Evolutionary conservation across 2,797 vertebrate species (phyloP).

Genomic region (Paratrypauchen microcephalus): DNA sequence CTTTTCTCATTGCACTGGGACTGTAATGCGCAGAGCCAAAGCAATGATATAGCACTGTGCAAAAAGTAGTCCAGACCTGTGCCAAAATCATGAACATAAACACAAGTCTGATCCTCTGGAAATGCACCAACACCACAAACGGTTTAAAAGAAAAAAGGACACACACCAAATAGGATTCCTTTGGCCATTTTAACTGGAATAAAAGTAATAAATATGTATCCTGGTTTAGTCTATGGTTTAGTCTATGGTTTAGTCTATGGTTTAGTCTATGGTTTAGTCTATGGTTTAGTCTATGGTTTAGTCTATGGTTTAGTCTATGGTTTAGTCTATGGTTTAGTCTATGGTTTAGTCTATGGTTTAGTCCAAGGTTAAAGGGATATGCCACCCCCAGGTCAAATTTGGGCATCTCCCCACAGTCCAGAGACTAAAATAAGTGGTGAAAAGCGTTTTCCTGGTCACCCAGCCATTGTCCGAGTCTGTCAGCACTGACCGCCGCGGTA

Average conservation of each 20-base stretch:
- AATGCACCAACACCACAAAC: conserved; percentile 19
- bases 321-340: no score
- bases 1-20: conserved; percentile 24
- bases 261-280: background rate
- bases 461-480: no score
- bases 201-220: no score
- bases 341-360: no score
- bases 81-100: conserved; percentile 39
- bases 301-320: background rate
- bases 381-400: no score
- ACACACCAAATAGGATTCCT: background rate
- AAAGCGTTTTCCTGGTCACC: no score
- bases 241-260: background rate
- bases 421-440: no score
- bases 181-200: no score
- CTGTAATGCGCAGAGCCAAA: conserved; percentile 30
- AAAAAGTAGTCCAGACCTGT: conserved; percentile 3
- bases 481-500: no score
- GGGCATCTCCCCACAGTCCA: no score
- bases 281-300: background rate
- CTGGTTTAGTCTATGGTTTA: no score
- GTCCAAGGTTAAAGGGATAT: no score
- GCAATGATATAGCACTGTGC: conserved; percentile 23
- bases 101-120: conserved; percentile 11
- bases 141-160: background rate